Evolutionary conservation across 2,888 invertebrate genomes (phyloP), one percentile per base, ranked within the genome.

Genomic region (Luffia ferchaultella): DNA sequence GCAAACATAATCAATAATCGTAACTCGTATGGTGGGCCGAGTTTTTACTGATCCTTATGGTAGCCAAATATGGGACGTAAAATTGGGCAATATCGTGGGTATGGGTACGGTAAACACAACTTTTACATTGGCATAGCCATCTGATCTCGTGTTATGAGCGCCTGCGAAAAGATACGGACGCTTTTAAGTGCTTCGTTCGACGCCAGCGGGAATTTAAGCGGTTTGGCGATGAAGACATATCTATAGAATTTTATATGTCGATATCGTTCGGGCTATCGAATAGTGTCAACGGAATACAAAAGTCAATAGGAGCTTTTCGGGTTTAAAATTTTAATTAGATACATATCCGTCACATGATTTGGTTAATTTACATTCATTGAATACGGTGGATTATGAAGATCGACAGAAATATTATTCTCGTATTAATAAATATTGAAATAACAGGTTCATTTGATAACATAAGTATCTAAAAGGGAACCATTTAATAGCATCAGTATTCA

Each of bases 1-100:
- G 73, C 76, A 77, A 75, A 79, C 72, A 69, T 75, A 74, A 76
- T 78, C 76, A 79, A 78, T 79, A 75, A 74, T 68, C 66, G 67
- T 71, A 72, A 76, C 67, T 73, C 75, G 76, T 67, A 70, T 62
- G 68, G 64, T 66, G 60, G 63, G 60, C 64, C 58, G 60, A 68
- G 63, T 68, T 76, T 75, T 75, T 72, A 74, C 67, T 65, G 65
- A 63, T 63, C 65, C 68, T 73, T 67, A 64, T 59, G 62, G 64
- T 62, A 63, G 60, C 64, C 66, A 65, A 70, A 72, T 71, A 72
- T 67, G 64, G 18, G 50, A 40, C 45, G 53, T 55, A 55, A 51
- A 52, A 47, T 50, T 48, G 48, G 51, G 49, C 50, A 52, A 53
- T 50, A 52, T 51, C 45, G 41, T 42, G 18, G 30, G 48, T 41